Percentiles rank a stretch among this genome's conserved stretches.
phyloP scores from a whole-genome alignment of 2,888 invertebrate genomes.

The Bhutanitis thaidina region DNA sequence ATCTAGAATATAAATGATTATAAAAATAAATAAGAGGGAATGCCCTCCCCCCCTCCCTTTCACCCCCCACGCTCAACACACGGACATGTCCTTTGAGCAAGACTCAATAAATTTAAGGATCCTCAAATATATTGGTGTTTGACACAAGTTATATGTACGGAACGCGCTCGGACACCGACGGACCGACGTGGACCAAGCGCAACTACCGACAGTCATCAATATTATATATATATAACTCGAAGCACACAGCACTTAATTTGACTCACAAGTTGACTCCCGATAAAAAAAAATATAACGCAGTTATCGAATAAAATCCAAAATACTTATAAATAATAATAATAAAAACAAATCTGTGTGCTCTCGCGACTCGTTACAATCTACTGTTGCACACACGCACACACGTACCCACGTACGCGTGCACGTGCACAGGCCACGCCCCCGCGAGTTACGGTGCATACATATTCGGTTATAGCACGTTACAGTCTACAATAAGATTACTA shows the following conservation, averaged over 20 bases:
- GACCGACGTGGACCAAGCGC: background rate
- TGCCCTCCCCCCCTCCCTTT: slow-evolving; percentile 52
- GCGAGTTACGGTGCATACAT: slow-evolving; percentile 39
- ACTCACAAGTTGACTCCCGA: slow-evolving; percentile 33
- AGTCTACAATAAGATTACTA: slow-evolving; percentile 75
- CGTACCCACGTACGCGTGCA: background rate
- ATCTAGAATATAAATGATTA: slow-evolving; percentile 75
- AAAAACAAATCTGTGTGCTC: slow-evolving; percentile 47
- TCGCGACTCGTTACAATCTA: slow-evolving; percentile 26
- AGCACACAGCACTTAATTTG: slow-evolving; percentile 39
- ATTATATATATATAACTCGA: slow-evolving; percentile 24
- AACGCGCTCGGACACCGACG: background rate
- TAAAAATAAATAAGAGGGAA: slow-evolving; percentile 75
- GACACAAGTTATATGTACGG: slow-evolving; percentile 24
- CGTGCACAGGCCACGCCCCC: background rate
- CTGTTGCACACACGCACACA: slow-evolving; percentile 14
- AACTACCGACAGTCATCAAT: background rate
- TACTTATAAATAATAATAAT: slow-evolving; percentile 53
- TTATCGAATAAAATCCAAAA: slow-evolving; percentile 54
- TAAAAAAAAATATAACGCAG: slow-evolving; percentile 21
- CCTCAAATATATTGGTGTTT: slow-evolving; percentile 38
- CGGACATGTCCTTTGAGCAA: slow-evolving; percentile 46
- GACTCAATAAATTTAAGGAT: slow-evolving; percentile 35
- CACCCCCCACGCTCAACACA: slow-evolving; percentile 41
- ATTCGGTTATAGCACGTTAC: slow-evolving; percentile 70